Evolutionary conservation across 2,888 invertebrate genomes (phyloP), one percentile per base, ranked within the genome.

Genomic region (Lasioglossum morio): DNA sequence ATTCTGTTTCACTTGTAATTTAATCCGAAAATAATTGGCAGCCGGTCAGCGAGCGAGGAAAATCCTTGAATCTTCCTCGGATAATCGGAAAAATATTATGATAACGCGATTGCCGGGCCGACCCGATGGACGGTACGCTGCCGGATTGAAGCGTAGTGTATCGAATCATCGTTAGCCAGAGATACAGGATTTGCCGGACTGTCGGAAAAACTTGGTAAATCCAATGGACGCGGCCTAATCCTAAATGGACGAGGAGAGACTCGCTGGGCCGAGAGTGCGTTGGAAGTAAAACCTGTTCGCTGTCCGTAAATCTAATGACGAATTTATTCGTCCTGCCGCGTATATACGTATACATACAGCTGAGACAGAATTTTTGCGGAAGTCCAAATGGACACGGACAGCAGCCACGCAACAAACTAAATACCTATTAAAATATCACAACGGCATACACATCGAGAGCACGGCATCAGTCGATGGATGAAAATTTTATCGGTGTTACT

Each of bases 141-240:
- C 5, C 60, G 60, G 60, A 60, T 60, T 16, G 60, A 30, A 60
- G 27, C 60, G 27, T 63, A 30, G 27, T 93, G 87, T 93, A 95
- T 95, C 94, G 94, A 94, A 95, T 95, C 94, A 95, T 95, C 95
- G 94, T 95, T 95, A 95, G 91, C 72, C 46, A 91, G 69, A 93
- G 92, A 94, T 92, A 94, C 91, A 86, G 94, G 94, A 95, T 94
- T 94, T 94, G 87, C 92, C 90, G 91, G 91, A 89, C 89, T 84
- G 86, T 82, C 82, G 92, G 90, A 91, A 93, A 92, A 93, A 93
- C 91, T 91, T 85, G 88, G 88, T 77, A 88, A 92, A 92, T 91
- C 91, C 90, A 88, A 89, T 90, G 90, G 86, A 89, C 89, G 80
- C 73, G 90, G 84, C 91, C 92, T 93, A 95, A 94, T 94, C 94